Conservation (phyloP, 2,797 vertebrate species). For the Artibeus jamaicensis region DNA sequence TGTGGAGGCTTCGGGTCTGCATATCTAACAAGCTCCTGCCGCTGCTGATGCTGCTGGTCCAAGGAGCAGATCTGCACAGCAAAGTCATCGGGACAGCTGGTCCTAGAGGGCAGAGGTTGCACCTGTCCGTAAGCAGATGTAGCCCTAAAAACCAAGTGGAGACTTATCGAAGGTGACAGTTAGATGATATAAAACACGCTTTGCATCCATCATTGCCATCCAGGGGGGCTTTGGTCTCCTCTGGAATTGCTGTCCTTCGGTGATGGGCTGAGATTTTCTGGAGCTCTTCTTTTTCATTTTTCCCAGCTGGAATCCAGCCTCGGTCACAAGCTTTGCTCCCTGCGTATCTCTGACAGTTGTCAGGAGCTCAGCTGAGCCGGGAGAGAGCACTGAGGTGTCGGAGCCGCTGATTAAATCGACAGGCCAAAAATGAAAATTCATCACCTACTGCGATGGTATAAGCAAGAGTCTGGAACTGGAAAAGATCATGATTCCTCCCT, state of each 20-base stretch:
- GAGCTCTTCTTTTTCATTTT: background rate
- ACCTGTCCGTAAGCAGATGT: background rate
- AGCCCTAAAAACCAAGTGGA: background rate
- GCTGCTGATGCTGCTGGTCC: background rate
- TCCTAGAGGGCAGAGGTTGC: background rate
- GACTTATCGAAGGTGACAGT: background rate
- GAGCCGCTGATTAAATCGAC: background rate
- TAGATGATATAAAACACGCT: background rate
- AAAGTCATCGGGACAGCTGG: background rate
- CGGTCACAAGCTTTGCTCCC: no score
- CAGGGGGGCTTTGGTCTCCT: background rate
- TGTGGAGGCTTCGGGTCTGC: background rate
- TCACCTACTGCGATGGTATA: background rate
- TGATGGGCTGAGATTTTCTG: background rate
- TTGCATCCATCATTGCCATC: background rate
- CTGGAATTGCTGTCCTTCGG: background rate
- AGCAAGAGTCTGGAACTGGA: background rate
- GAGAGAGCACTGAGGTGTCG: background rate
- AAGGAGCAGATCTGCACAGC: background rate
- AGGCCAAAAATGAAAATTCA: background rate
- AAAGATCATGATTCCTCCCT: background rate
- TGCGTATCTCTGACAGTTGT: background rate
- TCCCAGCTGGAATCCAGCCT: background rate
- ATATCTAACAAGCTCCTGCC: background rate
- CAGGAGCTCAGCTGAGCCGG: background rate